Percentiles rank a stretch among this genome's conserved stretches.
Evolutionary conservation across 2,888 invertebrate species (phyloP).

Genomic region (Bimastos eiseni): DNA sequence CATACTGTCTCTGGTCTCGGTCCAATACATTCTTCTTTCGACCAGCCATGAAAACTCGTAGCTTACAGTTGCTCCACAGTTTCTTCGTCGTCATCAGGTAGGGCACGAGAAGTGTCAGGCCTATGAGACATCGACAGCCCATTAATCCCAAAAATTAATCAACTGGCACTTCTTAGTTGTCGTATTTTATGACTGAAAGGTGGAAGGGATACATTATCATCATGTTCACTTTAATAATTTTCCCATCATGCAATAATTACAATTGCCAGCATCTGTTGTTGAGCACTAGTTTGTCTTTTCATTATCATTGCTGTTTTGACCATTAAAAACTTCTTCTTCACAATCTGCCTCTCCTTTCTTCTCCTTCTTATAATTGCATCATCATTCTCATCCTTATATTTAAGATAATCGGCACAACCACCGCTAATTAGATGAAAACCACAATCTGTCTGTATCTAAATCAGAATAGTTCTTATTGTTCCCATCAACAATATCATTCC

Average conservation of each 20-base stretch:
- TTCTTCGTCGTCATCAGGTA: conserved; percentile 79
- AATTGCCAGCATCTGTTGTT: too few species aligned
- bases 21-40: conserved; percentile 87
- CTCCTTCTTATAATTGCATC: background rate
- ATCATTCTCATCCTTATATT: background rate
- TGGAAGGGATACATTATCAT: too few species aligned
- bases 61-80: conserved; percentile 70
- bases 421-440: background rate
- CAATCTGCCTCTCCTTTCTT: background rate
- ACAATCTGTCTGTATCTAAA: background rate
- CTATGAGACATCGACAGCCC: conserved; percentile 47
- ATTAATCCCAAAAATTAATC: background rate
- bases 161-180: background rate
- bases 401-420: background rate
- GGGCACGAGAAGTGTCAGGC: conserved; percentile 81
- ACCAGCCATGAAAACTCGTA: conserved; percentile 63
- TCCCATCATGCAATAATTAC: too few species aligned
- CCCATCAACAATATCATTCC: too few species aligned
- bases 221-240: too few species aligned
- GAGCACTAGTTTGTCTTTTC: too few species aligned
- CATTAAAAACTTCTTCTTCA: background rate
- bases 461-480: background rate
- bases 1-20: conserved; percentile 81
- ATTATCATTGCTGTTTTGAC: background rate
- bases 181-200: too few species aligned